Conservation (phyloP, 2,888 invertebrate genomes). For the Amblyjoppa fuscipennis region DNA sequence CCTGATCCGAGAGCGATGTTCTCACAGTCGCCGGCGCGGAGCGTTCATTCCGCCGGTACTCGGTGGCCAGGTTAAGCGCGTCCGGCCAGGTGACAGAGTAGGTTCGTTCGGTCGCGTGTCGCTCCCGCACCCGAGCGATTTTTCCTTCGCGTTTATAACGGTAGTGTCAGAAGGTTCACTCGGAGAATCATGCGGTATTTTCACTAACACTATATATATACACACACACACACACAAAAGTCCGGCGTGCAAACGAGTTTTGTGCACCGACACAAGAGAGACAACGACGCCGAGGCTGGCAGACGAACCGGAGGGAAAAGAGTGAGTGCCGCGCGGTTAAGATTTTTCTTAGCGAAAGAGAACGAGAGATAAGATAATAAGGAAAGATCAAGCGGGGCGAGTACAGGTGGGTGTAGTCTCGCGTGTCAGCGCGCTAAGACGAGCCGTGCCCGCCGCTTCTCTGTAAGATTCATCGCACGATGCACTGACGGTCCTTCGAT, state of each 20-base stretch:
- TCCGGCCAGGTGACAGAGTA: conserved; percentile 74
- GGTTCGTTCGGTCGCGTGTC: conserved; percentile 42
- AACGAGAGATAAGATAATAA: conserved; percentile 25
- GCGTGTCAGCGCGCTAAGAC: conserved; percentile 57
- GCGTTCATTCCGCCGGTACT: conserved; percentile 65
- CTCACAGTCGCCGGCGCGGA: conserved; percentile 42
- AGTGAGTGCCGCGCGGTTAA: conserved; percentile 38
- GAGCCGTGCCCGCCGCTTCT: background rate
- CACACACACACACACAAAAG: background rate
- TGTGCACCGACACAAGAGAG: conserved; percentile 35
- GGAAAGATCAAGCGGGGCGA: conserved; percentile 54
- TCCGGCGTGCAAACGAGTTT: conserved; percentile 1
- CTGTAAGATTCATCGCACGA: conserved; percentile 16
- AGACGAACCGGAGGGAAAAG: conserved; percentile 43
- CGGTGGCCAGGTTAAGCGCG: conserved; percentile 52
- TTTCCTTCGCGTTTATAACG: conserved; percentile 5
- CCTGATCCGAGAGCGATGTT: conserved; percentile 40
- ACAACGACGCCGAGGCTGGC: conserved; percentile 36
- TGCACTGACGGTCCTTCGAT: background rate
- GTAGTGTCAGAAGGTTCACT: background rate
- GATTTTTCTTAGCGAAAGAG: conserved; percentile 33
- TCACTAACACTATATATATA: background rate
- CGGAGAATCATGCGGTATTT: conserved; percentile 4
- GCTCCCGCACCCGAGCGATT: conserved; percentile 26
- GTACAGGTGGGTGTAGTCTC: conserved; percentile 81